Conservation (phyloP, 2,888 invertebrate genomes). For the Spialia ferax region DNA sequence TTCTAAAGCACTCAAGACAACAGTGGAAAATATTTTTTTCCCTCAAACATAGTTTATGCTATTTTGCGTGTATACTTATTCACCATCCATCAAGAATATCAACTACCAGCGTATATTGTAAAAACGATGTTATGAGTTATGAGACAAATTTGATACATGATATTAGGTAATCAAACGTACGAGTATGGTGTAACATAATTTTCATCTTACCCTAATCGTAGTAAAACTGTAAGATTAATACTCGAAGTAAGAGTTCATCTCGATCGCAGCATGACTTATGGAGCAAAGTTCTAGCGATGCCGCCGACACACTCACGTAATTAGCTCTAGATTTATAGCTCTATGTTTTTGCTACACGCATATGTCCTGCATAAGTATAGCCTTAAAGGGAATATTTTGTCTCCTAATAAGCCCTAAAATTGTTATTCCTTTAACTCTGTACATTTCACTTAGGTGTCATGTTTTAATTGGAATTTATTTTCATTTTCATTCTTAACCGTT, state of each 20-base stretch:
- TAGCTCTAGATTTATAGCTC: constrained; percentile 72
- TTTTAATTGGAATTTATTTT: too few species aligned
- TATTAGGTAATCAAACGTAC: neutral
- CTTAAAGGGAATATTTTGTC: neutral
- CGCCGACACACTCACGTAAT: constrained; percentile 78
- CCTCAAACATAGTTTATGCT: too few species aligned
- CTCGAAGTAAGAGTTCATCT: constrained; percentile 53
- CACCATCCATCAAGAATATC: too few species aligned
- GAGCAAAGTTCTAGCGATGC: constrained; percentile 66
- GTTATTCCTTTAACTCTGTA: neutral
- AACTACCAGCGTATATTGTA: too few species aligned
- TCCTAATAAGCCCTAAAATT: neutral
- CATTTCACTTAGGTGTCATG: too few species aligned
- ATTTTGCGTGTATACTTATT: too few species aligned
- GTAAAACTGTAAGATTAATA: constrained; percentile 29
- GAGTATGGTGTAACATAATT: neutral
- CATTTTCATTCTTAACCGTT: too few species aligned
- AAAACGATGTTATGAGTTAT: neutral
- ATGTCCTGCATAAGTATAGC: neutral
- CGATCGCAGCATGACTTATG: constrained; percentile 70
- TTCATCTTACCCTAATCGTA: constrained; percentile 12
- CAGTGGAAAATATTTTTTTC: too few species aligned
- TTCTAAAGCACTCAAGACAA: too few species aligned
- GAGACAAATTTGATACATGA: neutral
- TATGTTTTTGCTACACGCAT: constrained; percentile 19